phyloP scores from a whole-genome alignment of 1,140 invertebrate species.

The Lordiphosa stackelbergi region DNA sequence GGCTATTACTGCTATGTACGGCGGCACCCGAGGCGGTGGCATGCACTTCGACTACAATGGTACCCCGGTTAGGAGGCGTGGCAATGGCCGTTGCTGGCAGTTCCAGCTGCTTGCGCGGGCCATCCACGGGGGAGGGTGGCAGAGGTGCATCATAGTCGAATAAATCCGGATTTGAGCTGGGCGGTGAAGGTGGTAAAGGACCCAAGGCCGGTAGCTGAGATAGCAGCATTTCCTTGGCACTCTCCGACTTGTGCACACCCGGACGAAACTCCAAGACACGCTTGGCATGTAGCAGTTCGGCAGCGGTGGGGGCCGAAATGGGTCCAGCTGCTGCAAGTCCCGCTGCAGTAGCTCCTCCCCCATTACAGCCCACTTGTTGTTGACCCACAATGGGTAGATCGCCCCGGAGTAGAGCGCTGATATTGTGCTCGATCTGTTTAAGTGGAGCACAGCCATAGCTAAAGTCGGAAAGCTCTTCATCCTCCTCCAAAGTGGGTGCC shows the following conservation, averaged over 20 bases:
- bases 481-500: slow-evolving; percentile 81
- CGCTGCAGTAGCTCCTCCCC: slow-evolving; percentile 3
- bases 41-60: slow-evolving; percentile 63
- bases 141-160: slow-evolving; percentile 82
- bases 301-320: slow-evolving; percentile 28
- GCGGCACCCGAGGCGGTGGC: slow-evolving; percentile 58
- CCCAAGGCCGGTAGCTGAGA: slow-evolving; percentile 76
- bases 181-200: slow-evolving; percentile 76
- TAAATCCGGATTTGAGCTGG: slow-evolving; percentile 69
- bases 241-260: slow-evolving; percentile 83
- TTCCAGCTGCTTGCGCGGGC: slow-evolving; percentile 45
- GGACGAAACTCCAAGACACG: slow-evolving; percentile 73
- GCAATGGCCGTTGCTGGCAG: slow-evolving; percentile 83
- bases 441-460: slow-evolving; percentile 76
- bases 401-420: slow-evolving; percentile 80
- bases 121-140: slow-evolving; percentile 84
- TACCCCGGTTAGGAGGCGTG: slow-evolving; percentile 40
- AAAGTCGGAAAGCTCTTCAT: slow-evolving; percentile 80
- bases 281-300: slow-evolving; percentile 58
- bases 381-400: slow-evolving; percentile 77
- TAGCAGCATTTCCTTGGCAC: slow-evolving; percentile 83
- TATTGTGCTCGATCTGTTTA: slow-evolving; percentile 82
- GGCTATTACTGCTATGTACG: slow-evolving; percentile 55
- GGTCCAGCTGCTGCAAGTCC: slow-evolving; percentile 6
- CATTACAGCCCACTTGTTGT: slow-evolving; percentile 20